phyloP scores from a whole-genome alignment of 2,797 vertebrate species.

The Knipowitschia caucasica region DNA sequence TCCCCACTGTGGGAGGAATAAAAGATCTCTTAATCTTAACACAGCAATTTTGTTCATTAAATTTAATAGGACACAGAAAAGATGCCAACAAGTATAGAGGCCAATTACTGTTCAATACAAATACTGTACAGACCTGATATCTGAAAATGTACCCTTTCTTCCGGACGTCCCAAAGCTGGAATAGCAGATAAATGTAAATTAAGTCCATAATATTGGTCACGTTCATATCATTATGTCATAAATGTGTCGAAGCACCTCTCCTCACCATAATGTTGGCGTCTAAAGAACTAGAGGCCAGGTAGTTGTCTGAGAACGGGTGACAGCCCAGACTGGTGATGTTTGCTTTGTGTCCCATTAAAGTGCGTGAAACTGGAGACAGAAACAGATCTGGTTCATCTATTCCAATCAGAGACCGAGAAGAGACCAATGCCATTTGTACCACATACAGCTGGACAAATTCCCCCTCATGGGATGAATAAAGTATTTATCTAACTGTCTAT shows the following conservation, averaged over 20 bases:
- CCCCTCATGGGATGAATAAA: too few relatives aligned
- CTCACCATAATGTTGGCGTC: conserved; percentile 94
- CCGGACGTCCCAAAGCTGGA: conserved; percentile 93
- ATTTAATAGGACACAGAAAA: too few relatives aligned
- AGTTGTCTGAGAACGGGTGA: conserved; percentile 85
- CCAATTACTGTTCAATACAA: too few relatives aligned
- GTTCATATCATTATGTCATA: neutral
- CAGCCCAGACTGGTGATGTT: conserved; percentile 93
- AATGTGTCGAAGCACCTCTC: neutral
- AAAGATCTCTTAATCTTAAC: too few relatives aligned
- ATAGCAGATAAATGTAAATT: neutral
- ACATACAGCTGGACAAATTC: too few relatives aligned
- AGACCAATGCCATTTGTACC: too few relatives aligned
- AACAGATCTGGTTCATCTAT: neutral
- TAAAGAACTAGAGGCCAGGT: conserved; percentile 90
- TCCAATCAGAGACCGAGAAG: too few relatives aligned
- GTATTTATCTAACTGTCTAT: too few relatives aligned
- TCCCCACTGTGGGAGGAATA: too few relatives aligned
- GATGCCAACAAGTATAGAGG: too few relatives aligned
- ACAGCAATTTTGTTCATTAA: too few relatives aligned
- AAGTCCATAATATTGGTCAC: neutral
- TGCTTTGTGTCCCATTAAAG: conserved; percentile 89
- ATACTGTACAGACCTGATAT: conserved; percentile 88
- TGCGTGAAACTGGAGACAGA: conserved; percentile 80
- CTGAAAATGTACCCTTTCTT: conserved; percentile 93